These are phyloP conservation scores for Drosophila anomalata DNA, from an alignment of 2,888 invertebrate genomes.

Conservation along the genomic window DNA sequence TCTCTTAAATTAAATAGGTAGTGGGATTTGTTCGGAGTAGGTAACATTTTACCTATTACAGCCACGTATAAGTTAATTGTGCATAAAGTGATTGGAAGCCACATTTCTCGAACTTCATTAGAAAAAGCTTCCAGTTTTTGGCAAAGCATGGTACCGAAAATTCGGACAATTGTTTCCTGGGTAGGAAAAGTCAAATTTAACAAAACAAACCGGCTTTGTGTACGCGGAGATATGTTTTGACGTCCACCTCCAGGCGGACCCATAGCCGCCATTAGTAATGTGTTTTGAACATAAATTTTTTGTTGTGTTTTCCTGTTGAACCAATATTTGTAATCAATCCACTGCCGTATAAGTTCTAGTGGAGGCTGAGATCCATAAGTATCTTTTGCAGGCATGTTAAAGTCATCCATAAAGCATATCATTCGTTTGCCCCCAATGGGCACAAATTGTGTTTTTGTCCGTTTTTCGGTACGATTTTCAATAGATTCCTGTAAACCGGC, in stretches of 20 bases:
- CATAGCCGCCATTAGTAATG: conserved; percentile 92
- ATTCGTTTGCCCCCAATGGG: conserved; percentile 93
- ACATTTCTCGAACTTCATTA: conserved; percentile 90
- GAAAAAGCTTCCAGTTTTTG: conserved; percentile 92
- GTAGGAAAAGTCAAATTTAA: conserved; percentile 93
- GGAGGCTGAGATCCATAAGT: conserved; percentile 95
- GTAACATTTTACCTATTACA: conserved; percentile 90
- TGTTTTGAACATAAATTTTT: conserved; percentile 90
- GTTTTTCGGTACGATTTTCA: conserved; percentile 93
- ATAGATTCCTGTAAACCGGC: conserved; percentile 93
- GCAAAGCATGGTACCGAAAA: conserved; percentile 93
- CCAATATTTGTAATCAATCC: conserved; percentile 96
- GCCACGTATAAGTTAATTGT: conserved; percentile 91
- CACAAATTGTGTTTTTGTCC: conserved; percentile 92
- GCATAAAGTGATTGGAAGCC: conserved; percentile 88
- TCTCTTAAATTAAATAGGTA: conserved; percentile 95
- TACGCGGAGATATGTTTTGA: conserved; percentile 90
- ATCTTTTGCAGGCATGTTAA: conserved; percentile 96
- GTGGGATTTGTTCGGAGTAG: conserved; percentile 95
- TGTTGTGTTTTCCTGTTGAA: conserved; percentile 92
- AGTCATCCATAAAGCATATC: conserved; percentile 95
- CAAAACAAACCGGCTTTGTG: conserved; percentile 91
- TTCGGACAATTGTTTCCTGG: conserved; percentile 90
- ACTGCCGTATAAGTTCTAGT: conserved; percentile 92
- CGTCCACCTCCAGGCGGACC: conserved; percentile 95